Percentiles rank a stretch among this genome's conserved stretches.
Conservation (phyloP, 1,140 invertebrate genomes). For the Lycorma delicatula region DNA sequence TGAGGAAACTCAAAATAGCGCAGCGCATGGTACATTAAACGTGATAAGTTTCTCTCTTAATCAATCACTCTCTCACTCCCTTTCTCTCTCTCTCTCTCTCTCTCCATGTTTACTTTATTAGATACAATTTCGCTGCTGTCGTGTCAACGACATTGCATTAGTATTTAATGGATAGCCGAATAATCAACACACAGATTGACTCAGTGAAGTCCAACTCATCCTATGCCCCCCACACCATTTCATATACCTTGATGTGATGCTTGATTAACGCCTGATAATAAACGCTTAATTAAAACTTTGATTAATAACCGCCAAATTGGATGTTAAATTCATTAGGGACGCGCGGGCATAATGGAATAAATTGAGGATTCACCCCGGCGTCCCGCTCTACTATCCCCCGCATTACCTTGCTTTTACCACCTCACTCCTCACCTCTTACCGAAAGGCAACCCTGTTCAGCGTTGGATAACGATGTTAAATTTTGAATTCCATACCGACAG, state of each 20-base stretch:
- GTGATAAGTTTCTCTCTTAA: background rate
- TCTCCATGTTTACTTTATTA: background rate
- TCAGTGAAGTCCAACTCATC: no score
- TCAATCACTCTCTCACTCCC: background rate
- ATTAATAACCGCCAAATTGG: conserved; percentile 19
- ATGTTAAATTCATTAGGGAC: conserved; percentile 21
- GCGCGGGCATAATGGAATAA: conserved; percentile 17
- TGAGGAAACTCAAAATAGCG: no score
- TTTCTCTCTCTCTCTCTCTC: background rate
- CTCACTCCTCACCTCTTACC: background rate
- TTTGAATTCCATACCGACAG: no score
- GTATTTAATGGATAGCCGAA: background rate
- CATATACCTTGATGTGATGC: conserved; percentile 6
- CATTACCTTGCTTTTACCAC: conserved; percentile 1
- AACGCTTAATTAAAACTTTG: conserved; percentile 23
- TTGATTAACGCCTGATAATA: conserved; percentile 18
- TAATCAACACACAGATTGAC: conserved; percentile 14
- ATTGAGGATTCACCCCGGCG: conserved; percentile 15
- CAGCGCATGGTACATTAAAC: no score
- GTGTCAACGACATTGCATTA: background rate
- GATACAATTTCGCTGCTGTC: background rate
- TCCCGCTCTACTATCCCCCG: background rate
- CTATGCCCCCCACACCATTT: no score
- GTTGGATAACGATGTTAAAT: conserved; percentile 7
- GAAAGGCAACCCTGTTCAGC: conserved; percentile 2